These are phyloP conservation scores for Heptranchias perlo DNA, from an alignment of 2,113 vertebrate genomes.

Conservation along the genomic window DNA sequence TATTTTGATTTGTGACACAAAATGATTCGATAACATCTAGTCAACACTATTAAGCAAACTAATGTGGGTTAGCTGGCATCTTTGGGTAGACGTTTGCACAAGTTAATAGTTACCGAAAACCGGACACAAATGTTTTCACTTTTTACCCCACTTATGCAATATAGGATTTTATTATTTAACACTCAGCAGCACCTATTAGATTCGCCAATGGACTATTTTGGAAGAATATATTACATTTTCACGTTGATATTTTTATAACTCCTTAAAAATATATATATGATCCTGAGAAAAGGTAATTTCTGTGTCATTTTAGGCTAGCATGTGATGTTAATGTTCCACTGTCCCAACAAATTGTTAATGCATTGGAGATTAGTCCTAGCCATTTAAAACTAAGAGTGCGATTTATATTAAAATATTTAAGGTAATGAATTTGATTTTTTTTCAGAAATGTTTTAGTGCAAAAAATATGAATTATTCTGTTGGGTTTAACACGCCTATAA, in stretches of 20 bases:
- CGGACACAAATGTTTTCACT: background rate
- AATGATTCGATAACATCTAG: background rate
- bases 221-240: background rate
- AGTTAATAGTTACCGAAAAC: background rate
- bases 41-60: background rate
- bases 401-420: background rate
- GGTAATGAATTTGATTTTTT: background rate
- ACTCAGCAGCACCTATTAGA: background rate
- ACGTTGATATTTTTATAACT: background rate
- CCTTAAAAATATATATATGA: background rate
- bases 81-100: background rate
- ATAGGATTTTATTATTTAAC: background rate
- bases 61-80: background rate
- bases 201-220: background rate
- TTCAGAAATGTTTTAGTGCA: background rate
- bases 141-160: background rate
- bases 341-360: background rate
- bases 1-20: background rate
- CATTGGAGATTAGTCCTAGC: background rate
- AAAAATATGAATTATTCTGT: background rate
- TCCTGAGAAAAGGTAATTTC: background rate
- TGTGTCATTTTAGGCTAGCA: background rate
- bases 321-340: background rate
- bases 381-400: background rate
- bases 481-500: background rate